Conservation (phyloP, 1,140 invertebrate genomes). For the Asbolus verrucosus region DNA sequence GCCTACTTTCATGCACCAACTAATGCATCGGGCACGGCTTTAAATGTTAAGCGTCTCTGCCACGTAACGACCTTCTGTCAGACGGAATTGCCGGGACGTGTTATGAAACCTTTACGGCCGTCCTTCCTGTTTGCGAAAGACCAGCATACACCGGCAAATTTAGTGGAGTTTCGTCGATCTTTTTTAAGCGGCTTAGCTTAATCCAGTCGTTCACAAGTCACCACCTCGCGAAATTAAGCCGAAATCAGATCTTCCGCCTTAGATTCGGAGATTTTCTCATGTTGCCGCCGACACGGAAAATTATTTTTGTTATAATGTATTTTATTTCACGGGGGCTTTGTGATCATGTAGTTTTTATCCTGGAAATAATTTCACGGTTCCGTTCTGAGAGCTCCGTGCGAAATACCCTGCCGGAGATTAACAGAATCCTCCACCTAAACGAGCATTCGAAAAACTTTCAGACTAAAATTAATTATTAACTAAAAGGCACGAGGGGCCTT, state of each 20-base stretch:
- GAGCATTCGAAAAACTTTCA: conserved; percentile 15
- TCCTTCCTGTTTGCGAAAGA: not conserved
- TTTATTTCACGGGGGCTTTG: conserved; percentile 43
- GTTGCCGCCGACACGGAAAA: conserved; percentile 37
- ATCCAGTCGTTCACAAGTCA: conserved; percentile 55
- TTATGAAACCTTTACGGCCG: not conserved
- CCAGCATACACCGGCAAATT: no score
- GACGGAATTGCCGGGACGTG: no score
- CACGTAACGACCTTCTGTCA: not conserved
- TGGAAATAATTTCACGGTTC: conserved; percentile 38
- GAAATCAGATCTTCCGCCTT: conserved; percentile 51
- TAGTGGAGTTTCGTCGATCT: no score
- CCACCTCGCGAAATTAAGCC: conserved; percentile 54
- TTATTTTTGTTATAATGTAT: conserved; percentile 41
- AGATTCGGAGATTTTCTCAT: conserved; percentile 43
- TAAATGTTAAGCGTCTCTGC: conserved; percentile 16
- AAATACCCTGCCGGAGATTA: conserved; percentile 15
- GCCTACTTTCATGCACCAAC: conserved; percentile 30
- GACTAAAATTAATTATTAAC: conserved; percentile 29
- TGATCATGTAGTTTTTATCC: conserved; percentile 24
- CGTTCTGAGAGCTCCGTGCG: conserved; percentile 23
- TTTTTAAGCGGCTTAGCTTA: conserved; percentile 53
- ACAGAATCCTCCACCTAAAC: not conserved
- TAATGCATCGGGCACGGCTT: conserved; percentile 10
- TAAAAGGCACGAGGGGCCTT: conserved; percentile 13